A percentile compares a stretch with the other conserved stretches of the same genome.
These are phyloP conservation scores for Drosophila simulans DNA, from an alignment of 1,140 invertebrate genomes.

Conservation along the genomic window DNA sequence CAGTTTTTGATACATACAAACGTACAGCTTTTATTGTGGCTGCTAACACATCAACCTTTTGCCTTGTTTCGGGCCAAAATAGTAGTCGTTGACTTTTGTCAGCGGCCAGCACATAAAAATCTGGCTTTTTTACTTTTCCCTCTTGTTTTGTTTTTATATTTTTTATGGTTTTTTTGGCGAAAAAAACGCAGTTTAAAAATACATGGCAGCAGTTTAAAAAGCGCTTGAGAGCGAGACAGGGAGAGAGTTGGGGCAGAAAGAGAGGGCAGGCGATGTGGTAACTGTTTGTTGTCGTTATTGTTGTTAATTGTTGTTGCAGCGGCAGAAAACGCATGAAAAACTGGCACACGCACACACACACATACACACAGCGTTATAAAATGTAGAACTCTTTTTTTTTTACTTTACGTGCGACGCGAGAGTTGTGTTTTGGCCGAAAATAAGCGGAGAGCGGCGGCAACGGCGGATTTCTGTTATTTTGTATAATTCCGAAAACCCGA, in stretches of 20 bases:
- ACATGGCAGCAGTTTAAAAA: conserved; percentile 35
- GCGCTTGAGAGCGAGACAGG: conserved; percentile 7
- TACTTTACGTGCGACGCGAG: conserved; percentile 44
- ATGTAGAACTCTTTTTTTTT: conserved; percentile 56
- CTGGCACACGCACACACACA: conserved; percentile 66
- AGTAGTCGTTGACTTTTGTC: conserved; percentile 72
- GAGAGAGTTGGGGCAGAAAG: background rate
- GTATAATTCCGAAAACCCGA: conserved; percentile 40
- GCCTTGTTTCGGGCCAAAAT: conserved; percentile 53
- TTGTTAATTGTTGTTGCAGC: conserved; percentile 58
- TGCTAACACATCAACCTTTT: conserved; percentile 33
- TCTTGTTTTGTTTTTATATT: conserved; percentile 19
- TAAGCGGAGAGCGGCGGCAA: conserved; percentile 24
- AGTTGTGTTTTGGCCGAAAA: conserved; percentile 41
- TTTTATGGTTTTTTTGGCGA: conserved; percentile 81
- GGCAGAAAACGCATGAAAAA: conserved; percentile 77
- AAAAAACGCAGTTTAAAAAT: conserved; percentile 80
- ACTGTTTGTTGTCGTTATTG: conserved; percentile 54
- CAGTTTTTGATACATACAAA: conserved; percentile 14
- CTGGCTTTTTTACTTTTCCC: conserved; percentile 13
- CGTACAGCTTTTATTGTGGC: conserved; percentile 60
- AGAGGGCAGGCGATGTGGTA: conserved; percentile 55
- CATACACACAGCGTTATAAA: conserved; percentile 39
- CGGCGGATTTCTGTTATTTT: conserved; percentile 28
- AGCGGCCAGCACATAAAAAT: conserved; percentile 61